These are phyloP conservation scores for Sebastes matsubarae DNA, from an alignment of 2,797 vertebrate species.

Conservation along the genomic window DNA sequence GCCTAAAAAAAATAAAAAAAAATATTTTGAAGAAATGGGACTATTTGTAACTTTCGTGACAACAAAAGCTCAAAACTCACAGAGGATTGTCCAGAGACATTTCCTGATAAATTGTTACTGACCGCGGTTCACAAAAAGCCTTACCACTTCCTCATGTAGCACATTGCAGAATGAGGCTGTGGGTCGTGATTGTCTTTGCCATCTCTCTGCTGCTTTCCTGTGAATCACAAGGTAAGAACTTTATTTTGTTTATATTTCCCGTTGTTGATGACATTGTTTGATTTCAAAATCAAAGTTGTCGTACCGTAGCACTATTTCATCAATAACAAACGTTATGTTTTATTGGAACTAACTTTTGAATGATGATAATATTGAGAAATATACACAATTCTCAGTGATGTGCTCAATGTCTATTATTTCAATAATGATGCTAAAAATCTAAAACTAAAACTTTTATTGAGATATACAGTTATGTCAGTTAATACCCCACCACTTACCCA, in stretches of 20 bases:
- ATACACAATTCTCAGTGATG: neutral
- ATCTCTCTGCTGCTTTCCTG: neutral
- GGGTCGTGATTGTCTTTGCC: neutral
- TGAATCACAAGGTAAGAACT: neutral
- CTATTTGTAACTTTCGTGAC: neutral
- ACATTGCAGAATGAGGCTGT: neutral
- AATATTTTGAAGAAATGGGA: neutral
- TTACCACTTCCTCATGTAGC: neutral
- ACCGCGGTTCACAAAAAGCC: fast-evolving
- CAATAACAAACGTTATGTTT: neutral
- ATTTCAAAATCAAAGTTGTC: neutral
- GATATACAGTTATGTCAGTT: too few species aligned
- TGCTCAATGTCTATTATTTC: neutral
- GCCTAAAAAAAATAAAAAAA: neutral
- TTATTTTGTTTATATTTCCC: neutral
- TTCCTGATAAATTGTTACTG: too few species aligned
- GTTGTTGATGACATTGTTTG: neutral
- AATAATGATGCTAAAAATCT: neutral
- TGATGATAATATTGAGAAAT: neutral
- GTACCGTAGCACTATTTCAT: neutral
- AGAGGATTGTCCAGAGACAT: too few species aligned
- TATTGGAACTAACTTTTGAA: too few species aligned
- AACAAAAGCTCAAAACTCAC: neutral
- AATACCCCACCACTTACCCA: too few species aligned
- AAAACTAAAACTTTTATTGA: too few species aligned